Percentiles rank a stretch among this genome's conserved stretches.
Evolutionary conservation across 2,113 vertebrate species (phyloP).

Genomic region (Lota lota): DNA sequence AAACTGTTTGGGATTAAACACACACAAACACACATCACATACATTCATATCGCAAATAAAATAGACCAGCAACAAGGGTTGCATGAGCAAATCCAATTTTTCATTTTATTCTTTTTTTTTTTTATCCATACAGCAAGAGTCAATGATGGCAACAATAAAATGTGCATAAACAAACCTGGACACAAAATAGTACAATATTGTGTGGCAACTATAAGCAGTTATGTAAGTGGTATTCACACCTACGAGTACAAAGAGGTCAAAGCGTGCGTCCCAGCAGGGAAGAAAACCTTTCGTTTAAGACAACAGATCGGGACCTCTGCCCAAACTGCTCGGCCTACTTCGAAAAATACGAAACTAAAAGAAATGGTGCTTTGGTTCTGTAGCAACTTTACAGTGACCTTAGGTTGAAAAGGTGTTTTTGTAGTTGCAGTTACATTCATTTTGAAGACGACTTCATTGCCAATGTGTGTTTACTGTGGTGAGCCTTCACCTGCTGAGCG

Average conservation of each 20-base stretch:
- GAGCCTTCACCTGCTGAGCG: constrained; percentile 90
- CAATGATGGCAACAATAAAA: constrained; percentile 99
- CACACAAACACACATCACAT: background rate
- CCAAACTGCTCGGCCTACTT: constrained; percentile 23
- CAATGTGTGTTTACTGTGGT: constrained; percentile 58
- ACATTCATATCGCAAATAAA: background rate
- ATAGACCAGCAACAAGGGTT: constrained; percentile 31
- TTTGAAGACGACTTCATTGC: constrained; percentile 49
- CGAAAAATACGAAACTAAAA: constrained; percentile 9
- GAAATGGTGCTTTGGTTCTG: constrained; percentile 73
- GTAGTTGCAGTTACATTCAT: constrained; percentile 68
- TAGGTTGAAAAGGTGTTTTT: constrained; percentile 43
- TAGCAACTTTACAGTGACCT: constrained; percentile 70
- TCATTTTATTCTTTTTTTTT: constrained; percentile 81
- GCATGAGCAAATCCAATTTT: constrained; percentile 94
- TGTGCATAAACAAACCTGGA: constrained; percentile 97
- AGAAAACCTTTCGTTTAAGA: constrained; percentile 52
- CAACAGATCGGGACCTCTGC: constrained; percentile 33
- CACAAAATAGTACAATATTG: constrained; percentile 88
- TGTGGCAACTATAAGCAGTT: constrained; percentile 94
- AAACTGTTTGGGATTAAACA: background rate
- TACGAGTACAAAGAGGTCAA: constrained; percentile 80
- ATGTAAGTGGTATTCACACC: constrained; percentile 77
- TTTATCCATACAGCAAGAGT: constrained; percentile 91
- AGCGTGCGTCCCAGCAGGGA: constrained; percentile 74